phyloP scores from a whole-genome alignment of 2,797 vertebrate genomes.

The Eupleurogrammus muticus region DNA sequence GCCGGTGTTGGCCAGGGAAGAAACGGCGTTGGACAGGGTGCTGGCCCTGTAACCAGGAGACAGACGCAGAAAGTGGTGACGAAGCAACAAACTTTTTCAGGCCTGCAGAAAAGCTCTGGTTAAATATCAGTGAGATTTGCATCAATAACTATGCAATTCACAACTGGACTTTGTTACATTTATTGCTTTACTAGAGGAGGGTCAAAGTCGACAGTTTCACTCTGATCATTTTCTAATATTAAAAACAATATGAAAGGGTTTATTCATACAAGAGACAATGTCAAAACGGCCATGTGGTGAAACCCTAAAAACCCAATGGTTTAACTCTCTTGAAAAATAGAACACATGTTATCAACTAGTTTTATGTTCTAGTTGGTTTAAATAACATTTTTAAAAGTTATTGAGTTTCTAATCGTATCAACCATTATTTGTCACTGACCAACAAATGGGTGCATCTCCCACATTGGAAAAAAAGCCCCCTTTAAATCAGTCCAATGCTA shows the following conservation, averaged over 20 bases:
- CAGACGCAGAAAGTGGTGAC: constrained; percentile 14
- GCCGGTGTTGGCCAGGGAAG: constrained; percentile 94
- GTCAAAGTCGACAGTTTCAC: not conserved
- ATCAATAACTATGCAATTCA: not conserved
- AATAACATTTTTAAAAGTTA: too few species aligned
- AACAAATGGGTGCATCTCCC: not conserved
- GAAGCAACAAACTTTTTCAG: constrained; percentile 1
- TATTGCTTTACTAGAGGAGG: not conserved
- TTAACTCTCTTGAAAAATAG: too few species aligned
- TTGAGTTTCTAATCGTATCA: too few species aligned
- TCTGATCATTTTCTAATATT: not conserved
- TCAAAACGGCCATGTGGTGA: too few species aligned
- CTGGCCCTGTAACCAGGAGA: constrained; percentile 85
- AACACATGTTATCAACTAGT: too few species aligned
- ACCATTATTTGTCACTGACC: too few species aligned
- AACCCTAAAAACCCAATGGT: too few species aligned
- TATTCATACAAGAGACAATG: too few species aligned
- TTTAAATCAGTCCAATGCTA: constrained; percentile 5
- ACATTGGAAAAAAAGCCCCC: not conserved
- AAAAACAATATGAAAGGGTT: too few species aligned
- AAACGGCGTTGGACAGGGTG: constrained; percentile 95
- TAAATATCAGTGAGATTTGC: not conserved
- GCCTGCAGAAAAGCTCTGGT: not conserved
- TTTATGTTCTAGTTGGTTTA: too few species aligned
- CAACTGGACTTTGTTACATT: not conserved